Percentiles rank a stretch among this genome's conserved stretches.
Evolutionary conservation across 2,797 vertebrate species (phyloP).

Genomic region (Pseudomugil gertrudae): DNA sequence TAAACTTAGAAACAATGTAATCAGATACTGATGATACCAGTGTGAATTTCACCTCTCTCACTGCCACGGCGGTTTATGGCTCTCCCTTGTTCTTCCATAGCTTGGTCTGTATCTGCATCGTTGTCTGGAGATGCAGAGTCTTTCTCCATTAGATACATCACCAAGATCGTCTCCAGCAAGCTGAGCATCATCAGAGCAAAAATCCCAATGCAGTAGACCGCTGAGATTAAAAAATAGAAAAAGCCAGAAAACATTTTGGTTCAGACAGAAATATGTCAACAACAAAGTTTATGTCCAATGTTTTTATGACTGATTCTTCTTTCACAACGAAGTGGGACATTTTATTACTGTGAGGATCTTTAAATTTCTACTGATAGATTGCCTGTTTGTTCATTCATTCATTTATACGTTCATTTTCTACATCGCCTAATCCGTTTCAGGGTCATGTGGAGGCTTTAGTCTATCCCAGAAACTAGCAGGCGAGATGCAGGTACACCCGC

Average conservation of each 20-base stretch:
- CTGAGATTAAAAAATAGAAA: conserved; percentile 45
- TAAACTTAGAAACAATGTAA: neutral
- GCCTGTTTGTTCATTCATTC: too few species aligned
- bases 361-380: neutral
- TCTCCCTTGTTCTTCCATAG: neutral
- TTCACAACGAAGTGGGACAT: neutral
- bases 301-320: too few species aligned
- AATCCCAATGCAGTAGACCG: conserved; percentile 80
- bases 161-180: conserved; percentile 80
- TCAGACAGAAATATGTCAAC: too few species aligned
- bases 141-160: conserved; percentile 76
- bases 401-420: too few species aligned
- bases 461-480: too few species aligned
- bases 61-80: neutral
- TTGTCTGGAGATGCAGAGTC: conserved; percentile 26
- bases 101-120: neutral
- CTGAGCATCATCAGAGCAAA: conserved; percentile 82
- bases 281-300: too few species aligned
- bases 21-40: too few species aligned
- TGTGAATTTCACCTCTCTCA: conserved; percentile 26
- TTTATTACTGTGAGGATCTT: neutral
- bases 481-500: too few species aligned
- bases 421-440: too few species aligned
- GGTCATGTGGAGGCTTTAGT: too few species aligned
- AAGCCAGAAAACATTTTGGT: too few species aligned